These are phyloP conservation scores for Hymenochirus boettgeri DNA, from an alignment of 2,113 vertebrate species.

Conservation along the genomic window DNA sequence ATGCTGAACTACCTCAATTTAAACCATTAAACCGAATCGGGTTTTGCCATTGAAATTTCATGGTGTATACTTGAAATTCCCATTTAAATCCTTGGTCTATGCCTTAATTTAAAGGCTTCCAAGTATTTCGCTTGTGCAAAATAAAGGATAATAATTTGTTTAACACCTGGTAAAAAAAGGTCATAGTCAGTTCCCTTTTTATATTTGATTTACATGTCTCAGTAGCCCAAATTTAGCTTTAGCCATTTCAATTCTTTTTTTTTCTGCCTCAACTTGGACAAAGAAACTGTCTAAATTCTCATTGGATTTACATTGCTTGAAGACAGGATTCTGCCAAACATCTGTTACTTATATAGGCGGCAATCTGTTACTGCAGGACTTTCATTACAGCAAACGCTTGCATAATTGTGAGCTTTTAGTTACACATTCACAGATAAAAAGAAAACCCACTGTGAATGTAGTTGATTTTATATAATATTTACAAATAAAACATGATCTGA, in stretches of 20 bases:
- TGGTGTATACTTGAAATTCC: too few species aligned
- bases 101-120: too few species aligned
- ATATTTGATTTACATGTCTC: neutral
- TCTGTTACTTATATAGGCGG: neutral
- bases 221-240: neutral
- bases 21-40: too few species aligned
- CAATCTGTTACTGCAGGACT: neutral
- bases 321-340: neutral
- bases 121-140: too few species aligned
- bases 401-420: neutral
- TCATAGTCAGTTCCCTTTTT: neutral
- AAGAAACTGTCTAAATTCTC: neutral
- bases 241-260: too few species aligned
- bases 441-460: neutral
- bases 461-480: neutral
- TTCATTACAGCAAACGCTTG: neutral
- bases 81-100: too few species aligned
- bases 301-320: neutral
- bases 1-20: too few species aligned
- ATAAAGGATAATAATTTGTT: too few species aligned
- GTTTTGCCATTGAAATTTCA: too few species aligned
- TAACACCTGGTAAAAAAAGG: too few species aligned
- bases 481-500: neutral
- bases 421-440: neutral
- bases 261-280: neutral